Evolutionary conservation across 2,797 vertebrate genomes (phyloP).

Genomic region (Carcharodon carcharias): DNA sequence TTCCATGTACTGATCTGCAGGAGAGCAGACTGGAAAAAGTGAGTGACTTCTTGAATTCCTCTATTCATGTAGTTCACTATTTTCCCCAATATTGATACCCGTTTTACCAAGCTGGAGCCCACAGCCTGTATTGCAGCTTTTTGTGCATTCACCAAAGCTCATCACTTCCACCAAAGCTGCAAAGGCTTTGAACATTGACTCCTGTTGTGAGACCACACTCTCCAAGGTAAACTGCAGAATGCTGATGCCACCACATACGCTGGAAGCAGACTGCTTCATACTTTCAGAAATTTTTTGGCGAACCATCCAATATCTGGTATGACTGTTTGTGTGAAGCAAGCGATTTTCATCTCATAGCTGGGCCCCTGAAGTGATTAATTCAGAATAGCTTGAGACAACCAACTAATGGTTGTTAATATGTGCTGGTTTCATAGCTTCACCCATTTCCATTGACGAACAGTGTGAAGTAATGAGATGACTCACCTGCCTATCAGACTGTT

Average conservation of each 20-base stretch:
- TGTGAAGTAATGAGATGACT: neutral
- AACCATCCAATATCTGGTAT: neutral
- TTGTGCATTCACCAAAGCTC: neutral
- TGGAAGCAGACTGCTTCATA: neutral
- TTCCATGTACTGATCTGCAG: neutral
- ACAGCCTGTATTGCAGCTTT: neutral
- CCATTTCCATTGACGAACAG: neutral
- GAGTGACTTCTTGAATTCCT: neutral
- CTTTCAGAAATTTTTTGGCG: neutral
- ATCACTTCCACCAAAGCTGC: neutral
- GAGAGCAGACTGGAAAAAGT: neutral
- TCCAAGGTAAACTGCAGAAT: neutral
- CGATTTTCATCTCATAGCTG: neutral
- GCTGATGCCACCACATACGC: neutral
- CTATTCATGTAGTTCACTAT: neutral
- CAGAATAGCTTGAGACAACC: neutral
- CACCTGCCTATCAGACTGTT: neutral
- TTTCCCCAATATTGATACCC: neutral
- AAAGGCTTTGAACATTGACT: neutral
- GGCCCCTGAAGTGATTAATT: neutral
- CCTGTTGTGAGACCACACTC: neutral
- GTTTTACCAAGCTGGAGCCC: neutral
- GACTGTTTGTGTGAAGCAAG: neutral
- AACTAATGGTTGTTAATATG: neutral
- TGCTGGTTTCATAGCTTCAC: neutral